A percentile compares a stretch with the other conserved stretches of the same genome.
phyloP scores from a whole-genome alignment of 2,797 vertebrate genomes.

The Poeciliopsis gracilis region DNA sequence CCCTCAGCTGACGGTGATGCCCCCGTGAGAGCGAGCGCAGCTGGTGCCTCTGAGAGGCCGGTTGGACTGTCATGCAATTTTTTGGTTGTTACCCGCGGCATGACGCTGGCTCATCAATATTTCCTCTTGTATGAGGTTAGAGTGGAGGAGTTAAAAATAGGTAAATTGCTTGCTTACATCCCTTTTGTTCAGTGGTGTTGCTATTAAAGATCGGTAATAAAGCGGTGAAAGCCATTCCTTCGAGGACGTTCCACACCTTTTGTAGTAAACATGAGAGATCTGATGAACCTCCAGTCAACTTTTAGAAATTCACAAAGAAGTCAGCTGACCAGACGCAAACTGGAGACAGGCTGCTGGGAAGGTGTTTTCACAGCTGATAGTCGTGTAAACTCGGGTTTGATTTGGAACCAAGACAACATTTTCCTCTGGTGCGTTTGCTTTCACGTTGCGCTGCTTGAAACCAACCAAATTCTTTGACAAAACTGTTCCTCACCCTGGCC shows the following conservation, averaged over 20 bases:
- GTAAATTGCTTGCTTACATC: not conserved
- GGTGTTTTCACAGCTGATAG: too few species aligned
- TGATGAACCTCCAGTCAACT: not conserved
- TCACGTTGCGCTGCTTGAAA: too few species aligned
- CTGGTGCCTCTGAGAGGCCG: slow-evolving; percentile 27
- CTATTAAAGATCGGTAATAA: not conserved
- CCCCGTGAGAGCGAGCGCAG: slow-evolving; percentile 27
- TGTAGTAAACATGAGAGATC: not conserved
- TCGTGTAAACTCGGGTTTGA: too few species aligned
- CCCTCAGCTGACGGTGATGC: slow-evolving; percentile 28
- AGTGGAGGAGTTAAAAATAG: not conserved
- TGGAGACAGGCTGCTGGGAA: not conserved
- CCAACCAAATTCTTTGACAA: too few species aligned
- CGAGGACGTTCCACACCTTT: not conserved
- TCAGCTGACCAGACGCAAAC: not conserved
- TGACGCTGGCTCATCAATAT: not conserved
- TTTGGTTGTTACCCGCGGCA: not conserved
- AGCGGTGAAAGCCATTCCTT: not conserved
- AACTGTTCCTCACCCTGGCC: too few species aligned
- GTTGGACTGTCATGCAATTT: slow-evolving; percentile 10
- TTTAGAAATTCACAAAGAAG: not conserved
- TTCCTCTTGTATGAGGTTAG: not conserved
- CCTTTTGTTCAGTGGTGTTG: slow-evolving; percentile 5
- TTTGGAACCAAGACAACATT: too few species aligned
- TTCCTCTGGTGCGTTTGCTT: too few species aligned